A percentile compares a stretch with the other conserved stretches of the same genome.
Conservation (phyloP, 2,888 invertebrate genomes). For the Sepiola atlantica region DNA sequence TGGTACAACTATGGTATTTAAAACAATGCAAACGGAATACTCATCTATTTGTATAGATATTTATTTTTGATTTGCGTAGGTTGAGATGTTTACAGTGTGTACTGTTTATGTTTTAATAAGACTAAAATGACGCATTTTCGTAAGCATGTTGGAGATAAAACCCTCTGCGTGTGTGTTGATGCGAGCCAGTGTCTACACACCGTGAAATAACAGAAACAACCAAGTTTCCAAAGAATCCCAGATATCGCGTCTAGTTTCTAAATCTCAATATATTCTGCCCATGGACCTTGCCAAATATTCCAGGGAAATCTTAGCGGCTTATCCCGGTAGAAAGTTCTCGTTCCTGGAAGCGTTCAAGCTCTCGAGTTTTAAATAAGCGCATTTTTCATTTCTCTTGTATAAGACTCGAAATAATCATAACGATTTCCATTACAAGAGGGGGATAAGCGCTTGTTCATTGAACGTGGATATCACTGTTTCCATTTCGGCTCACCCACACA, state of each 20-base stretch:
- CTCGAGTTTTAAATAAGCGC: neutral
- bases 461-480: neutral
- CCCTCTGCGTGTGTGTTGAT: neutral
- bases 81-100: too few species aligned
- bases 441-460: neutral
- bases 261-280: neutral
- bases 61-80: too few species aligned
- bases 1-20: too few species aligned
- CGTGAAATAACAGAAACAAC: neutral
- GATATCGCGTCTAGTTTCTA: neutral
- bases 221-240: neutral
- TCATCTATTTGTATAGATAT: too few species aligned
- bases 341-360: neutral
- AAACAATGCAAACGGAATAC: too few species aligned
- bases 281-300: neutral
- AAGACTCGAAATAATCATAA: neutral
- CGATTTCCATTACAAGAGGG: neutral
- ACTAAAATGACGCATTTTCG: too few species aligned
- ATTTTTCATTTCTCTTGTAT: neutral
- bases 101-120: too few species aligned
- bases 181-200: neutral
- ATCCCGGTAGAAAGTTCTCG: neutral
- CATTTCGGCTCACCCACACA: neutral
- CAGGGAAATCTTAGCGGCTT: neutral
- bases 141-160: neutral